phyloP scores from a whole-genome alignment of 2,797 vertebrate species.

The Labeo calbasu region DNA sequence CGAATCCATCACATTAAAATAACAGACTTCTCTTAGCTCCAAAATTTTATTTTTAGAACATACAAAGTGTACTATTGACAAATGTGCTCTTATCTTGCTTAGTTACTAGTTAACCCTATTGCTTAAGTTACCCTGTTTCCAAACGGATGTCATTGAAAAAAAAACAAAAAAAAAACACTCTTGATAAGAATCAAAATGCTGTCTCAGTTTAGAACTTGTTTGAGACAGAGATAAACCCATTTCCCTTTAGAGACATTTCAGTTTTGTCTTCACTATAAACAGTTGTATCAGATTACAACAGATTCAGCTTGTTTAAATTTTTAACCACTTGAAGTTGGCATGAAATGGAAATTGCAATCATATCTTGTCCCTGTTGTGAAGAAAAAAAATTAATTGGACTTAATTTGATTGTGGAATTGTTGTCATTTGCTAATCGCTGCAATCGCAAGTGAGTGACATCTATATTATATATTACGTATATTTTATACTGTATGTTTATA shows the following conservation, averaged over 20 bases:
- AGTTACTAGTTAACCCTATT: background rate
- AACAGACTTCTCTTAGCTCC: background rate
- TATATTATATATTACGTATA: background rate
- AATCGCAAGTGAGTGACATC: background rate
- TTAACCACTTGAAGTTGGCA: background rate
- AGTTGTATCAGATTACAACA: background rate
- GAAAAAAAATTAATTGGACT: background rate
- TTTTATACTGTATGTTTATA: background rate
- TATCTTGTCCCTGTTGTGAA: background rate
- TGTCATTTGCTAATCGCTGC: background rate
- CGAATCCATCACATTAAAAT: background rate
- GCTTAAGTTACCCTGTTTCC: background rate
- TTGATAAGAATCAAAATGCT: slow-evolving; percentile 1
- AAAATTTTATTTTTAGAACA: background rate
- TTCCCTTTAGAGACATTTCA: background rate
- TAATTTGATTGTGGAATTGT: background rate
- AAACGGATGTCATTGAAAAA: background rate
- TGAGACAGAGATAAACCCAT: background rate
- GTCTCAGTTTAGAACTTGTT: background rate
- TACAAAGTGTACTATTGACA: background rate
- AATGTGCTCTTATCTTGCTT: background rate
- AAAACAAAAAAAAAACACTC: background rate
- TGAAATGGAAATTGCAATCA: background rate
- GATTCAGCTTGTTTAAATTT: slow-evolving; percentile 3
- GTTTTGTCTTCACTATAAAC: background rate